Evolutionary conservation across 2,797 vertebrate genomes (phyloP).

Genomic region (Spea hammondii): DNA sequence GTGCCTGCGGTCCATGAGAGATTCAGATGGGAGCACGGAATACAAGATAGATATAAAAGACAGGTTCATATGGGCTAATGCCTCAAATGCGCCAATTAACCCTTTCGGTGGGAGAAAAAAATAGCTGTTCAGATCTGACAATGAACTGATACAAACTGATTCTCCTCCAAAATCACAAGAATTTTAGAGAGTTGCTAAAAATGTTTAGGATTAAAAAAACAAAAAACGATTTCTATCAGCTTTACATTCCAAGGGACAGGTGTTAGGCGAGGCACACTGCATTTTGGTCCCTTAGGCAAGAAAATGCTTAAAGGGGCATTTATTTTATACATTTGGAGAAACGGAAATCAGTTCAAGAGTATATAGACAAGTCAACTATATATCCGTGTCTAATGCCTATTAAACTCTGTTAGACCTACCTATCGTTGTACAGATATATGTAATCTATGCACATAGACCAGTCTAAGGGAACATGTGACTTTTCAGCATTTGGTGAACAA

Average conservation of each 20-base stretch:
- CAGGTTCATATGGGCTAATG: not conserved
- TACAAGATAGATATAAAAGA: slow-evolving; percentile 7
- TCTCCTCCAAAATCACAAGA: not conserved
- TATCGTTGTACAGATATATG: too few relatives aligned
- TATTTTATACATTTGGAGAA: not conserved
- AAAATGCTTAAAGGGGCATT: not conserved
- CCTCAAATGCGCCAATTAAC: not conserved
- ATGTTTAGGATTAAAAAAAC: not conserved
- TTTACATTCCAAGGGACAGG: not conserved
- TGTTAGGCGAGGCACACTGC: too few relatives aligned
- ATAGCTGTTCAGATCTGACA: not conserved
- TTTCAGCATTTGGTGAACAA: too few relatives aligned
- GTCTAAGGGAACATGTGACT: too few relatives aligned
- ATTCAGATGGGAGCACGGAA: slow-evolving; percentile 22
- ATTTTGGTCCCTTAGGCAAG: too few relatives aligned
- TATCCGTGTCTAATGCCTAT: not conserved
- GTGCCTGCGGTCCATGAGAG: slow-evolving; percentile 3
- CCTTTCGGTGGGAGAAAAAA: not conserved
- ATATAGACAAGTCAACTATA: not conserved
- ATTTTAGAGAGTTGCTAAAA: slow-evolving; percentile 25
- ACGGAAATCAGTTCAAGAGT: slow-evolving; percentile 3
- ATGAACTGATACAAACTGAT: not conserved
- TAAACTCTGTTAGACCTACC: too few relatives aligned
- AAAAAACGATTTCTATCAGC: not conserved
- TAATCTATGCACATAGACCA: too few relatives aligned